Evolutionary conservation across 1,140 invertebrate genomes (phyloP), one percentile per base, ranked within the genome.

Genomic region (Liolophura sinensis): DNA sequence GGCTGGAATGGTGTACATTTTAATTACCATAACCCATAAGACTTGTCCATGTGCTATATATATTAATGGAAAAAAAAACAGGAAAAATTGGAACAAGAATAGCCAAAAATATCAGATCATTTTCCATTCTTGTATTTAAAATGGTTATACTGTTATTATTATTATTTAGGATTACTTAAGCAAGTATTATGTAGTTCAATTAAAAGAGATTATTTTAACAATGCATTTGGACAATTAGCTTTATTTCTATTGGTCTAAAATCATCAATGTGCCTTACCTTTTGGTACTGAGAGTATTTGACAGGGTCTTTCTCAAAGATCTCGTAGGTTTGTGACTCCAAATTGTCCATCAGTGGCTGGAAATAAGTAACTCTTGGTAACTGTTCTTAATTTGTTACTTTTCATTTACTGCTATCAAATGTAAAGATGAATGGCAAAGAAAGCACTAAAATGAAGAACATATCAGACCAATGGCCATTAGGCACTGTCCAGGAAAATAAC

Each of bases 261-360:
- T 54, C 3, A 7, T n/a, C n/a, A 40, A 40, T 40, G 27, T 59
- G 20, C 48, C 73, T 74, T 69, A 88, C 96, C 68, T 88, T 88
- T 84, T 96, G 91, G 86, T 99, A 99, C 65, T 93, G 88, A 31
- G 90, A 89, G 85, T 99, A 99, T 84, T 99, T 99, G 0, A 97
- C 87, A 15, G 95, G 94, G 89, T 99, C 97, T 79, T 95, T 94
- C 86, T 99, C 97, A 88, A 99, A 99, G 11, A 98, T 91, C 87
- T 98, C 96, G 82, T 99, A 99, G 0, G 96, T 97, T 69, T 92
- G 90, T 9, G 93, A 93, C 82, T 98, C 95, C 20, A 99, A 87
- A 86, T 99, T 97, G 79, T 99, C 96, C 84, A 92, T 92, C 1
- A 99, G 83, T 12, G 98, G 98, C 86, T 99, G 93, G 14, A 64